These are phyloP conservation scores for Solea solea DNA, from an alignment of 2,113 vertebrate genomes.

Conservation along the genomic window DNA sequence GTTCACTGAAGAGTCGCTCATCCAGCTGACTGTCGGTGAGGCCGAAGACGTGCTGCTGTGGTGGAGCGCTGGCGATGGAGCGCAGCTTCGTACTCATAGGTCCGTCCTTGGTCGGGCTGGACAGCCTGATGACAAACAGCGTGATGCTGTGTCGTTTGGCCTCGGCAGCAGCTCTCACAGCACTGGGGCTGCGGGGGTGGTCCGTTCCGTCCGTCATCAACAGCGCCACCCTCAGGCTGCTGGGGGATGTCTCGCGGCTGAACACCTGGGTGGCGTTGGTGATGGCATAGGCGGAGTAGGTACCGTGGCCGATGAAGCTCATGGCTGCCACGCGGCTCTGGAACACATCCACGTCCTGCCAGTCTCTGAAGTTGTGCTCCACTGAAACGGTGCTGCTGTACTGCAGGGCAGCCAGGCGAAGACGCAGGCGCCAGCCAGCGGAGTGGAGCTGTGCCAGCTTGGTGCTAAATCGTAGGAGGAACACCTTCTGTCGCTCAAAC, in stretches of 20 bases:
- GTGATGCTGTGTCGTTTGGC: constrained; percentile 85
- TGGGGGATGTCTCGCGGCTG: constrained; percentile 76
- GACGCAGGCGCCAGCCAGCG: constrained; percentile 68
- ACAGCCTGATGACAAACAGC: constrained; percentile 85
- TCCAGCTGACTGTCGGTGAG: constrained; percentile 82
- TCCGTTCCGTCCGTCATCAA: constrained; percentile 87
- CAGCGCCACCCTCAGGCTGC: constrained; percentile 82
- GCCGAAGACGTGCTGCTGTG: constrained; percentile 79
- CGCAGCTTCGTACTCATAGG: constrained; percentile 77
- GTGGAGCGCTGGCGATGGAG: constrained; percentile 82
- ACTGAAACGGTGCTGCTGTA: constrained; percentile 88
- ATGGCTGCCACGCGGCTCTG: constrained; percentile 81
- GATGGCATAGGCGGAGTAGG: constrained; percentile 88
- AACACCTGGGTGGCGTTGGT: constrained; percentile 88
- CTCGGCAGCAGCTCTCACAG: constrained; percentile 76
- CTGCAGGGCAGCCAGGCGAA: constrained; percentile 86
- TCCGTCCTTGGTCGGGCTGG: constrained; percentile 50
- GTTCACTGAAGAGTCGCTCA: constrained; percentile 72
- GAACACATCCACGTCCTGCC: constrained; percentile 86
- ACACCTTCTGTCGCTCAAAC: constrained; percentile 86
- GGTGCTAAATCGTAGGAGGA: constrained; percentile 81
- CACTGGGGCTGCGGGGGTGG: constrained; percentile 87
- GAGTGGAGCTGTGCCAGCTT: constrained; percentile 78
- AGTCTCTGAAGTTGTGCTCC: constrained; percentile 86
- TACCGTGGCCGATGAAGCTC: constrained; percentile 87